Evolutionary conservation across 2,888 invertebrate genomes (phyloP), one percentile per base, ranked within the genome.

Genomic region (Eurytoma californica): DNA sequence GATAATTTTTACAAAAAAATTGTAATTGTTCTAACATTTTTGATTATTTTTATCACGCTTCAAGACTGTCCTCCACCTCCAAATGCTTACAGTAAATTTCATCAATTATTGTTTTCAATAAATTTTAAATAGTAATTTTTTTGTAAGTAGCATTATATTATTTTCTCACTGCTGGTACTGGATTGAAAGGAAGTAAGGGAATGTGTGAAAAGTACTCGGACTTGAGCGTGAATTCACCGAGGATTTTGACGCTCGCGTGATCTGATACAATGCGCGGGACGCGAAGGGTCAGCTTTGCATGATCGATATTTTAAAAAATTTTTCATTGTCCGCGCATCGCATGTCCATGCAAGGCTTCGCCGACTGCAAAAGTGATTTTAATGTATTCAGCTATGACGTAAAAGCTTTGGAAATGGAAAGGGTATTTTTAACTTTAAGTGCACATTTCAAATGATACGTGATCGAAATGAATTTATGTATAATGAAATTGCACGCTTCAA

Each of bases 261-360:
- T 68, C 7, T 63, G 67, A 61, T 68, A 14, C 63, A 57, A 57
- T 47, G 57, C 53, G 24, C 47, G 20, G 30, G 51, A 39, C 39
- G 13, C 61, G 61, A 47, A 78, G 61, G 28, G 24, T 66, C 57
- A 18, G 24, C 57, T 53, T 72, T 12, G 67, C 72, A 49, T 72
- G 78, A 51, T 63, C 55, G 51, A 63, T 49, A 24, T 60, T 67
- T 57, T 47, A 47, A 78, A 78, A 72, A 78, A 67, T 3, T 78
- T 73, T 68, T 75, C 60, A 75, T 75, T 75, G 67, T 68, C 68
- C 53, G 63, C 18, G 18, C n/a, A 28, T n/a, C 65, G 24, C 47
- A 57, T 39, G 16, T 9, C 30, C 20, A 20, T 49, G 49, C 49
- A 20, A 49, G n/a, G 18, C 12, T 60, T 60, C 20, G 12, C 57